Conservation (phyloP, 2,888 invertebrate genomes). For the Hirtodrosophila cameraria region DNA sequence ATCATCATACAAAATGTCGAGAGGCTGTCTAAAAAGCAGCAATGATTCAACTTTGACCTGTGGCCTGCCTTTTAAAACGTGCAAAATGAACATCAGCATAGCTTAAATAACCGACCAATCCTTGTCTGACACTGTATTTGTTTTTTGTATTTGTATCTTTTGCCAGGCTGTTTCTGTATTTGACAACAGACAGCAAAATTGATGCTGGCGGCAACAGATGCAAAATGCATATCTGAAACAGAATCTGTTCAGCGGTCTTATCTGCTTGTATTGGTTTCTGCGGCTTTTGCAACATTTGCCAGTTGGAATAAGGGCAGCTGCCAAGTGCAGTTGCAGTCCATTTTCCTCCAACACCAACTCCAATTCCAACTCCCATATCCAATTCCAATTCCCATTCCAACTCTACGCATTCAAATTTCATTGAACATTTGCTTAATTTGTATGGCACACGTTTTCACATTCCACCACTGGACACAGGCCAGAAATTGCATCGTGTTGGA, state of each 20-base stretch:
- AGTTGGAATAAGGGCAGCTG: constrained; percentile 18
- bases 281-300: constrained; percentile 17
- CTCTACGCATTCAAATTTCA: constrained; percentile 16
- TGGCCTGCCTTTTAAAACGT: constrained; percentile 1
- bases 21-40: not conserved
- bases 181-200: constrained; percentile 15
- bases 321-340: constrained; percentile 26
- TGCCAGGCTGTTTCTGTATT: constrained; percentile 6
- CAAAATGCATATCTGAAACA: constrained; percentile 23
- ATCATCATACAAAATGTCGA: constrained; percentile 3
- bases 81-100: constrained; percentile 15
- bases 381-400: not conserved
- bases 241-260: constrained; percentile 9
- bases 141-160: not conserved
- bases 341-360: constrained; percentile 1
- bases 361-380: not conserved
- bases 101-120: not conserved
- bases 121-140: constrained; percentile 1
- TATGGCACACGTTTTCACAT: constrained; percentile 15
- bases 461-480: not conserved
- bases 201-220: constrained; percentile 44
- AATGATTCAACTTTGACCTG: constrained; percentile 16
- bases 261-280: constrained; percentile 29
- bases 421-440: constrained; percentile 45
- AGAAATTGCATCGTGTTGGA: too few species aligned